Conservation (phyloP, 1,140 invertebrate genomes). For the Pseudomyrmex dendroicus region DNA sequence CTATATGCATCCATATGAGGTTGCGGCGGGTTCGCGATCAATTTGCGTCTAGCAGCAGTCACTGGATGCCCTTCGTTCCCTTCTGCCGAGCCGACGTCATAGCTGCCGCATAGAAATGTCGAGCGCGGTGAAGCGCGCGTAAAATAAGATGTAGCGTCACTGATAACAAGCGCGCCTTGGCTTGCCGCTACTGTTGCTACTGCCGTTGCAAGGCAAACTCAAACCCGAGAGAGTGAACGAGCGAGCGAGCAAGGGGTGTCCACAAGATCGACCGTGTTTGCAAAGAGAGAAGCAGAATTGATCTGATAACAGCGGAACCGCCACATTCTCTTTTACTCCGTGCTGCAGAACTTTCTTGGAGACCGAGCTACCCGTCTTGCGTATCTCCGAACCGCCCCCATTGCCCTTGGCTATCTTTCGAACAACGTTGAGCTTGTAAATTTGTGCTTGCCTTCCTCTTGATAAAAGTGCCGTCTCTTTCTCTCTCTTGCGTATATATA, state of each 20-base stretch:
- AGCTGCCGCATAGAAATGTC: slow-evolving; percentile 85
- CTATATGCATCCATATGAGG: slow-evolving; percentile 65
- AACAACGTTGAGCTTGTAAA: slow-evolving; percentile 78
- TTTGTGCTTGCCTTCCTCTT: slow-evolving; percentile 77
- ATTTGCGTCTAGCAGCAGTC: slow-evolving; percentile 84
- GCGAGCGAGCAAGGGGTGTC: slow-evolving; percentile 54
- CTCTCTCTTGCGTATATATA: slow-evolving; percentile 40
- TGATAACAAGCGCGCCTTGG: slow-evolving; percentile 80
- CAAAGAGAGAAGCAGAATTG: slow-evolving; percentile 33
- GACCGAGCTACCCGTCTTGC: slow-evolving; percentile 64
- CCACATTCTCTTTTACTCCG: slow-evolving; percentile 62
- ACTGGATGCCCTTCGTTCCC: slow-evolving; percentile 76
- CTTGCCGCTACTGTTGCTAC: slow-evolving; percentile 1
- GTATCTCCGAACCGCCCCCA: slow-evolving; percentile 12
- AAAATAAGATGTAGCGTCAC: slow-evolving; percentile 85
- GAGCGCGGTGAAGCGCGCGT: slow-evolving; percentile 80
- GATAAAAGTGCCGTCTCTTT: slow-evolving; percentile 76
- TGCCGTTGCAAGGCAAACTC: slow-evolving; percentile 20
- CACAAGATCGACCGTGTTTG: slow-evolving; percentile 28
- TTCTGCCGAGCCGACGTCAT: slow-evolving; percentile 82
- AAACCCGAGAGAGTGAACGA: slow-evolving; percentile 22
- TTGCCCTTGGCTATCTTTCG: slow-evolving; percentile 55
- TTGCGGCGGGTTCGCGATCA: slow-evolving; percentile 77
- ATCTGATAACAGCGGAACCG: slow-evolving; percentile 69
- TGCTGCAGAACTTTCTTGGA: slow-evolving; percentile 34